Percentiles rank a stretch among this genome's conserved stretches.
Evolutionary conservation across 1,140 invertebrate species (phyloP).

Genomic region (Druon quercuslanigerum): DNA sequence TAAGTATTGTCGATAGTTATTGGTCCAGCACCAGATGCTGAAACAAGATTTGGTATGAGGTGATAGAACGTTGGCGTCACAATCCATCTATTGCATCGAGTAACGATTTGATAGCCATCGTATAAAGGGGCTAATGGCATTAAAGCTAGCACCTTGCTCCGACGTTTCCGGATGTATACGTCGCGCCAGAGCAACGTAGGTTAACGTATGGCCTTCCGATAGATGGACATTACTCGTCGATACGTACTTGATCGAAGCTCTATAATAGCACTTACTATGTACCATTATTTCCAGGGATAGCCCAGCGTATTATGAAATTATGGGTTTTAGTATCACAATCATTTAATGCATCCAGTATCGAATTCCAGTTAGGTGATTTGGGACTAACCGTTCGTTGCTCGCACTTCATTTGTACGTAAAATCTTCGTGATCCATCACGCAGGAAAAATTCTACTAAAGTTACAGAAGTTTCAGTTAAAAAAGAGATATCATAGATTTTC

Average conservation of each 20-base stretch:
- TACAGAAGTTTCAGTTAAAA: too few relatives aligned
- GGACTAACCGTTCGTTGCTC: too few relatives aligned
- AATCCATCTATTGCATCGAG: constrained; percentile 54
- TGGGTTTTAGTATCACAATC: not conserved
- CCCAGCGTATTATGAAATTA: not conserved
- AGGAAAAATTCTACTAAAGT: too few relatives aligned
- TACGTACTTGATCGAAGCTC: constrained; percentile 25
- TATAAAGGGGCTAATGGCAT: constrained; percentile 52
- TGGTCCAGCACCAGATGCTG: constrained; percentile 16
- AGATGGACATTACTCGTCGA: constrained; percentile 37
- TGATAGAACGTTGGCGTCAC: constrained; percentile 56
- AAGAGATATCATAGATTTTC: too few relatives aligned
- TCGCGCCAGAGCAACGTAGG: constrained; percentile 32
- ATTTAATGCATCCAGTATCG: not conserved
- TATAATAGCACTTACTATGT: constrained; percentile 15
- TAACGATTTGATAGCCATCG: constrained; percentile 48
- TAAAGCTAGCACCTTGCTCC: constrained; percentile 46
- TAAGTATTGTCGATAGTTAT: constrained; percentile 30
- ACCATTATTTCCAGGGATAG: not conserved
- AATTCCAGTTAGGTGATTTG: constrained; percentile 7
- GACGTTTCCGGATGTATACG: constrained; percentile 42
- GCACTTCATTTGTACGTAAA: too few relatives aligned
- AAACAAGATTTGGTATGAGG: constrained; percentile 32
- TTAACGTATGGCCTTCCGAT: constrained; percentile 40
- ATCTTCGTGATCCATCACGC: too few relatives aligned